Evolutionary conservation across 2,888 invertebrate species (phyloP), one percentile per base, ranked within the genome.

Genomic region (Calliphora vomitoria): DNA sequence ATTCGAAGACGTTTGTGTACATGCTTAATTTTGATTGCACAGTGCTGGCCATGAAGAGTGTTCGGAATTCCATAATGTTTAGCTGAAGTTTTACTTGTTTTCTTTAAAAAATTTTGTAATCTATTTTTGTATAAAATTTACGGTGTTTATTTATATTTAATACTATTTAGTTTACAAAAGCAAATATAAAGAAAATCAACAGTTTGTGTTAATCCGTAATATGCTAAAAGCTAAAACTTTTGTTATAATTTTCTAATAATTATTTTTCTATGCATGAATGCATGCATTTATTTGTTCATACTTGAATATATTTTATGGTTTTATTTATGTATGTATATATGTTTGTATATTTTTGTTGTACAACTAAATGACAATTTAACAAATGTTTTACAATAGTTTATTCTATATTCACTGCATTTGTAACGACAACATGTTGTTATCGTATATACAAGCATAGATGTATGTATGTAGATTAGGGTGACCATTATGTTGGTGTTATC

Each of bases 361-460:
- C 11, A 20, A 69, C 38, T 68, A 72, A 79, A 74, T 66, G 72
- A 79, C 66, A 79, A 74, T 84, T 74, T 84, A 84, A 79, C 78
- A 79, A 84, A 84, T 84, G 83, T 84, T 84, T 66, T 50, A 66
- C 66, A 66, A 79, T 66, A 66, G 55, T 84, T 74, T 74, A 66
- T 84, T 79, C 74, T 25, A 79, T 79, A 84, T 79, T 66, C 72
- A 60, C 58, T 68, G 79, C 79, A 84, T 79, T 50, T 84, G 50
- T 66, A 60, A 41, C 31, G 71, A 74, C 72, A 84, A 84, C 72
- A 84, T 84, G 79, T n/a, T n/a, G 20, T 74, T 79, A 58, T 74
- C 66, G 25, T 50, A 72, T 66, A 58, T 66, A 62, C 44, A 50
- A 18, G 11, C 41, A 68, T 58, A 18, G 1, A 83, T 55, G 8